phyloP scores from a whole-genome alignment of 2,888 invertebrate genomes.

The Acanthoscelides obtectus region DNA sequence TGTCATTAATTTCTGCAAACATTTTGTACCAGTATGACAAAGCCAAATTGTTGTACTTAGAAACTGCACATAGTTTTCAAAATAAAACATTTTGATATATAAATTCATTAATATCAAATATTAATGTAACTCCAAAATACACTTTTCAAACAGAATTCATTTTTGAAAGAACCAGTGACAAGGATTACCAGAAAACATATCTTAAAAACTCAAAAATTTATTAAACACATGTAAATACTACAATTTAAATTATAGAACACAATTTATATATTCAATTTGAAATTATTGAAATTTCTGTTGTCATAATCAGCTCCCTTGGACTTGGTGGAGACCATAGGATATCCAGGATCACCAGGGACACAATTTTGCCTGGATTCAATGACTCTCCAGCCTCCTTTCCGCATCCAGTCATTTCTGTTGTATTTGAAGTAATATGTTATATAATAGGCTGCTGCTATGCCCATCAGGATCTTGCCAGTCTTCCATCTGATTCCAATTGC shows the following conservation, averaged over 20 bases:
- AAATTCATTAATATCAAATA: no score
- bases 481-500: slow-evolving; percentile 45
- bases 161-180: no score
- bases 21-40: no score
- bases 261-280: slow-evolving; percentile 31
- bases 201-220: neutral
- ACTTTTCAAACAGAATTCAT: no score
- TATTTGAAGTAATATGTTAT: slow-evolving; percentile 78
- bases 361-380: slow-evolving; percentile 53
- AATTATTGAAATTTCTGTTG: slow-evolving; percentile 64
- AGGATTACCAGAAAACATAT: neutral
- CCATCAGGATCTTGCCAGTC: slow-evolving; percentile 43
- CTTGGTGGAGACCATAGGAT: slow-evolving; percentile 58
- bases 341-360: slow-evolving; percentile 66
- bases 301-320: slow-evolving; percentile 62
- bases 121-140: no score
- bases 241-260: neutral
- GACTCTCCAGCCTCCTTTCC: slow-evolving; percentile 69
- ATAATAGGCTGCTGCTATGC: slow-evolving; percentile 50
- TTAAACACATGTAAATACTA: neutral
- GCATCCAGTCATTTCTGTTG: slow-evolving; percentile 73
- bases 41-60: no score
- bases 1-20: no score
- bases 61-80: no score
- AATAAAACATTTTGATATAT: no score